Conservation (phyloP, 2,888 invertebrate genomes). For the Alentia gelatinosa region DNA sequence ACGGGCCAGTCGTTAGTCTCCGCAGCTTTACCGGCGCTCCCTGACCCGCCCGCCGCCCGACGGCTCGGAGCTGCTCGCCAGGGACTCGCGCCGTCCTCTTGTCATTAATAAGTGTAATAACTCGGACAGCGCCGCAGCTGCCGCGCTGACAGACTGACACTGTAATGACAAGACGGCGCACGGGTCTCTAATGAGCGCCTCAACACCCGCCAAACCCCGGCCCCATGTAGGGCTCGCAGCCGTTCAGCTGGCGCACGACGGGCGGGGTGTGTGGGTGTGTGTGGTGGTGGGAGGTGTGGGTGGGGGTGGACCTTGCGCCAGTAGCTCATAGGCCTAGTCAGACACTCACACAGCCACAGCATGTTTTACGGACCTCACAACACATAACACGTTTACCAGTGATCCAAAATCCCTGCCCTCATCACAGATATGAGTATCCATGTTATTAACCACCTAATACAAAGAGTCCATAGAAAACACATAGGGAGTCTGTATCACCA, state of each 20-base stretch:
- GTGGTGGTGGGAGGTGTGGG: neutral
- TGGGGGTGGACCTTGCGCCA: neutral
- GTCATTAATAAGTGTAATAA: conserved; percentile 47
- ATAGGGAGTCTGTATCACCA: no score
- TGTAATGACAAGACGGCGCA: conserved; percentile 43
- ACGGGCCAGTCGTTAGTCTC: conserved; percentile 32
- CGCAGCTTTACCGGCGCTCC: conserved; percentile 13
- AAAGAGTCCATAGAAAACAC: no score
- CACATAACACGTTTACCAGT: no score
- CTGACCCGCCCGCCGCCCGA: neutral
- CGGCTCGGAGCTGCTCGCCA: neutral
- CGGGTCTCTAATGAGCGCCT: conserved; percentile 16
- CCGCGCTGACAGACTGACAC: conserved; percentile 48
- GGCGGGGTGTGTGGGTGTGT: neutral
- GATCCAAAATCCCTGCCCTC: no score
- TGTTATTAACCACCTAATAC: no score
- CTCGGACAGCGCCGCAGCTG: conserved; percentile 39
- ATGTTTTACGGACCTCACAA: no score
- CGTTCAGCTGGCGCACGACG: neutral
- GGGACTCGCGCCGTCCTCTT: conserved; percentile 21
- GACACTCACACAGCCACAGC: no score
- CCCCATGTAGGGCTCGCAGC: neutral
- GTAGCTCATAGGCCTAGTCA: no score
- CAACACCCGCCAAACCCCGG: neutral
- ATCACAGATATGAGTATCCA: no score